phyloP scores from a whole-genome alignment of 2,113 vertebrate species.

The Danio rerio region DNA sequence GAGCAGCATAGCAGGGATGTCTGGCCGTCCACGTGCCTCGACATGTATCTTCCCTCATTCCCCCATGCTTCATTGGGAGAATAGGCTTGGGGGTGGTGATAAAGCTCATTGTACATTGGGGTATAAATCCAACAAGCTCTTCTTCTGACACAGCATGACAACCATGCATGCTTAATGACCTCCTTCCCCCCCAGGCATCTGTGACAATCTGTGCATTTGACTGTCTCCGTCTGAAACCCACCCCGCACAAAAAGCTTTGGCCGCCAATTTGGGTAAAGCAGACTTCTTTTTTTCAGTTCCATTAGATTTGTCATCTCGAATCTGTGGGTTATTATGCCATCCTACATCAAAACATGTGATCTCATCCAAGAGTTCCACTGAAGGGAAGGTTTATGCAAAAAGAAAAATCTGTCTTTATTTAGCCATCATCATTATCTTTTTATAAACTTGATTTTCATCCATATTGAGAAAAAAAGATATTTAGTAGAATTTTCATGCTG shows the following conservation, averaged over 20 bases:
- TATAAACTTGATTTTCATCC: neutral
- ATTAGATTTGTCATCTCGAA: conserved; percentile 17
- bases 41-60: conserved; percentile 42
- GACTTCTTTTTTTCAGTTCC: conserved; percentile 9
- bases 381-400: neutral
- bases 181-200: conserved; percentile 44
- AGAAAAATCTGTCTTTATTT: neutral
- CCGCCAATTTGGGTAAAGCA: conserved; percentile 30
- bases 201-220: conserved; percentile 37
- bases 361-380: neutral
- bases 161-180: conserved; percentile 51
- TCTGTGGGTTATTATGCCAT: neutral
- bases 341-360: neutral
- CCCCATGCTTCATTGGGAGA: conserved; percentile 19
- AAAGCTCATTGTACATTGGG: conserved; percentile 41
- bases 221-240: conserved; percentile 36
- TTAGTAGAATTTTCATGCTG: neutral
- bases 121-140: conserved; percentile 48
- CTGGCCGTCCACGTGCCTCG: conserved; percentile 56
- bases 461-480: neutral
- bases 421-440: neutral
- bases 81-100: conserved; percentile 10
- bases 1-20: conserved; percentile 56
- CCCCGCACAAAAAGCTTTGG: conserved; percentile 7
- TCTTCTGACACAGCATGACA: conserved; percentile 51